Base-by-base conservation (phyloP, 2,888 invertebrate species). In the Caenorhabditis sp. region DNA sequence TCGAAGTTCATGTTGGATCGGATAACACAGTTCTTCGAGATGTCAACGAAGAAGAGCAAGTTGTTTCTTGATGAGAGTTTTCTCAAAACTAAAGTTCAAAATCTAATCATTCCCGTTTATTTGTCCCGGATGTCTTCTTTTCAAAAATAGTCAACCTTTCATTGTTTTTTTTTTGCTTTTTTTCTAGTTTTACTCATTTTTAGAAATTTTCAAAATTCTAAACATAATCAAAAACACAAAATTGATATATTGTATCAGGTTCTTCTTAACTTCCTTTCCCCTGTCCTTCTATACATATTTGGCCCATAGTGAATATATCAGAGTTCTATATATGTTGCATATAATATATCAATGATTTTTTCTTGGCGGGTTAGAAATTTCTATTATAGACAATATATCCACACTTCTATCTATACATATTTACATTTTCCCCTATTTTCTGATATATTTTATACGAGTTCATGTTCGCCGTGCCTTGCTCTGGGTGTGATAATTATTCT, bases 1-100 rank as follows among this genome's bases (percentile, higher is more conserved):
- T 72, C 38, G 72, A 72, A 58, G 72, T 72, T 10, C 68, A 72
- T 31, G 72, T 72, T n/a, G 71, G 71, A 23, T 49, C 61, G 20
- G 70, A 58, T 4, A 20, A 20, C 20, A 23, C 20, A 21, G 8
- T 23, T 20, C 21, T 23, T 17, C n/a, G 8, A 8, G 52, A 52
- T 3, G 21, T 23, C 8, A 23, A 52, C 21, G 52, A 23, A 31
- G 31, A 31, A 4, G 31, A 31, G 10, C 31, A 5, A 43, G 17
- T 43, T 43, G 20, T 20, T 23, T 31, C 21, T 58, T 23, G 2
- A 17, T 7, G 43, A 36, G 31, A 26, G n/a, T 49, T 26, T 56
- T 57, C 38, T 53, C 63, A 53, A 7, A 23, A 20, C 21, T 31
- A 10, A 31, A 31, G 31, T 57, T n/a, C 61, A 58, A 61, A 70